Evolutionary conservation across 1,140 invertebrate species (phyloP).

Genomic region (Harlomillsia oculata): DNA sequence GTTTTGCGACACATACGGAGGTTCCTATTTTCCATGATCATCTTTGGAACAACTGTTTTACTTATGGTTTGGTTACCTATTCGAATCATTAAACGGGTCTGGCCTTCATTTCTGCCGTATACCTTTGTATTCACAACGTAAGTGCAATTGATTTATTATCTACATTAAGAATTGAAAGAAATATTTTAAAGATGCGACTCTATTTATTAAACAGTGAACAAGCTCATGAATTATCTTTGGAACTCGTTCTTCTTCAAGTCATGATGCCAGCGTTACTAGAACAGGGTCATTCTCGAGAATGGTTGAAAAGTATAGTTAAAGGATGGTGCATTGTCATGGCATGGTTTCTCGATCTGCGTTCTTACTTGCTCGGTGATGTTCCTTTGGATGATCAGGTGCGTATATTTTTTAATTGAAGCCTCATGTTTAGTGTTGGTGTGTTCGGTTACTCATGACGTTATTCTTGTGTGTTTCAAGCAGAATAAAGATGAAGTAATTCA

Average conservation of each 20-base stretch:
- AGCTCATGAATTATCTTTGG: conserved; percentile 76
- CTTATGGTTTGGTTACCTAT: conserved; percentile 94
- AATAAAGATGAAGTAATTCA: conserved; percentile 10
- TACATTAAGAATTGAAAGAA: too few relatives aligned
- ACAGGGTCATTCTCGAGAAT: conserved; percentile 85
- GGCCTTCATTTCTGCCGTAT: conserved; percentile 87
- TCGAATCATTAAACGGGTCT: conserved; percentile 66
- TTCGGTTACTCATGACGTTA: background rate
- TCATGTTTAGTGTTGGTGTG: too few relatives aligned
- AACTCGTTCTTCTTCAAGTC: conserved; percentile 82
- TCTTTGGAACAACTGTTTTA: conserved; percentile 91
- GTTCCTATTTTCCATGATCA: conserved; percentile 81
- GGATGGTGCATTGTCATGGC: conserved; percentile 82
- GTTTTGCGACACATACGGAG: conserved; percentile 81
- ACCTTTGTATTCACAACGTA: conserved; percentile 60
- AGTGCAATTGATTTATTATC: conserved; percentile 19
- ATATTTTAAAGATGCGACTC: too few relatives aligned
- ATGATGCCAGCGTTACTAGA: conserved; percentile 93
- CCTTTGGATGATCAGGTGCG: conserved; percentile 33
- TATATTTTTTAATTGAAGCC: too few relatives aligned
- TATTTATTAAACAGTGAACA: conserved; percentile 61
- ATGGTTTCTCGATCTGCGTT: conserved; percentile 73
- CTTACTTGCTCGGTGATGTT: conserved; percentile 71
- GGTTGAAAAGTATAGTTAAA: conserved; percentile 77
- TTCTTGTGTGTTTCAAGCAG: background rate